Conservation (phyloP, 2,113 vertebrate species). For the Electrona antarctica region DNA sequence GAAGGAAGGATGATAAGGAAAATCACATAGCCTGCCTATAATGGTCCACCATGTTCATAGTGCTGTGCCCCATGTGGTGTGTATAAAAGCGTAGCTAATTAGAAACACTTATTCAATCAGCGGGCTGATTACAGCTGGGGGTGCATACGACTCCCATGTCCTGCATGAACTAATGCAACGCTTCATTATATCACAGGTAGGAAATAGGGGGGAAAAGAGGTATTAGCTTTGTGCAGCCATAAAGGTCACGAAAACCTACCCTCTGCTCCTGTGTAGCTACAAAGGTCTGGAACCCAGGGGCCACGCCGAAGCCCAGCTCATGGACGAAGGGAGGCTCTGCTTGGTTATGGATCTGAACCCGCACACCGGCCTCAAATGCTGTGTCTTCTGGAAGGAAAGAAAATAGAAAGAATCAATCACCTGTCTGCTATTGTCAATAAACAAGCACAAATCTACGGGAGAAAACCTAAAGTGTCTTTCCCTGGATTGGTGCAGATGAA, state of each 20-base stretch:
- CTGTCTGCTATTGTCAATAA: no score
- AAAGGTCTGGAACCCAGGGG: slow-evolving; percentile 98
- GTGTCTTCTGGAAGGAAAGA: slow-evolving; percentile 88
- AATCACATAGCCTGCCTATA: no score
- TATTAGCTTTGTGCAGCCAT: slow-evolving; percentile 13
- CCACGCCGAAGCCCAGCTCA: slow-evolving; percentile 96
- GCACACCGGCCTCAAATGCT: slow-evolving; percentile 95
- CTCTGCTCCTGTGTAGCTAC: slow-evolving; percentile 98
- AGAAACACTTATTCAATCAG: no score
- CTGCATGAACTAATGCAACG: no score
- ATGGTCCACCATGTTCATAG: no score
- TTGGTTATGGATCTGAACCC: slow-evolving; percentile 99
- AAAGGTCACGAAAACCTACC: slow-evolving; percentile 78
- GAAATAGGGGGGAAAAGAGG: not conserved
- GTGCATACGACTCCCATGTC: no score
- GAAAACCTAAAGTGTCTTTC: slow-evolving; percentile 4
- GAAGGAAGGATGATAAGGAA: no score
- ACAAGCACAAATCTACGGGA: not conserved
- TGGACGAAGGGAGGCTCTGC: slow-evolving; percentile 96
- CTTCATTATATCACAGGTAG: no score
- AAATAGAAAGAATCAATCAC: slow-evolving; percentile 1
- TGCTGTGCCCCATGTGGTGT: no score
- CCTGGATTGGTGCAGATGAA: slow-evolving; percentile 29
- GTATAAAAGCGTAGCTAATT: no score
- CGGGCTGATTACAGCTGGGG: no score